Evolutionary conservation across 2,888 invertebrate genomes (phyloP).

Genomic region (Eupelmus urozonus): DNA sequence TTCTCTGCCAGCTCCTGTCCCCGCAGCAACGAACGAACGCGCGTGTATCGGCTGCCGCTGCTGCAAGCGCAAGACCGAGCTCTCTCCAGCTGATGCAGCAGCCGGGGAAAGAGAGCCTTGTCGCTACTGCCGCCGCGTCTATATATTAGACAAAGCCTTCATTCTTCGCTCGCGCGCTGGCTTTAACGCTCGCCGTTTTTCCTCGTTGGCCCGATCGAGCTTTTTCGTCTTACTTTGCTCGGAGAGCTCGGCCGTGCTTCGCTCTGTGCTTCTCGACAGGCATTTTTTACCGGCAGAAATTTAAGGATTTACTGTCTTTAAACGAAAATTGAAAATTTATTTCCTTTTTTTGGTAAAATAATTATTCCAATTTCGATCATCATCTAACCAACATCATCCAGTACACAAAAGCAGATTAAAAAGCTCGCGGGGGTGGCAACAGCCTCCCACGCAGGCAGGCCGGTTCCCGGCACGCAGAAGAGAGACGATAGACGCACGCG

Average conservation of each 20-base stretch:
- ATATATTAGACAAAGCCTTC: conserved; percentile 24
- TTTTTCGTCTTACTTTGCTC: neutral
- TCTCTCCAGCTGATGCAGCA: neutral
- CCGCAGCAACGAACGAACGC: conserved; percentile 57
- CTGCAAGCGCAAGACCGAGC: neutral
- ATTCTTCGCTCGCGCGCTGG: neutral
- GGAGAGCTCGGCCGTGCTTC: too few relatives aligned
- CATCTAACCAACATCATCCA: too few relatives aligned
- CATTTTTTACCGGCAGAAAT: too few relatives aligned
- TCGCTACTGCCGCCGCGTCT: conserved; percentile 31
- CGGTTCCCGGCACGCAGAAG: neutral
- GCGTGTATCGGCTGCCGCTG: conserved; percentile 38
- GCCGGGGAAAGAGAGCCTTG: neutral
- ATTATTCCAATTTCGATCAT: too few relatives aligned
- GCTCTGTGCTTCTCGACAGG: too few relatives aligned
- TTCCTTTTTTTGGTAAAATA: too few relatives aligned
- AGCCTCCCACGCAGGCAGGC: neutral
- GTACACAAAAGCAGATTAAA: neutral
- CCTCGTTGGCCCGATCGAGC: conserved; percentile 18
- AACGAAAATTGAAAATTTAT: too few relatives aligned
- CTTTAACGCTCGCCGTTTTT: conserved; percentile 21
- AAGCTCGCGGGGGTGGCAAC: neutral
- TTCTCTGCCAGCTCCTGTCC: conserved; percentile 57
- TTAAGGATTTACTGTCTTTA: too few relatives aligned
- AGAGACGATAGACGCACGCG: too few relatives aligned